phyloP scores from a whole-genome alignment of 2,888 invertebrate species.

The Apodemia zela region DNA sequence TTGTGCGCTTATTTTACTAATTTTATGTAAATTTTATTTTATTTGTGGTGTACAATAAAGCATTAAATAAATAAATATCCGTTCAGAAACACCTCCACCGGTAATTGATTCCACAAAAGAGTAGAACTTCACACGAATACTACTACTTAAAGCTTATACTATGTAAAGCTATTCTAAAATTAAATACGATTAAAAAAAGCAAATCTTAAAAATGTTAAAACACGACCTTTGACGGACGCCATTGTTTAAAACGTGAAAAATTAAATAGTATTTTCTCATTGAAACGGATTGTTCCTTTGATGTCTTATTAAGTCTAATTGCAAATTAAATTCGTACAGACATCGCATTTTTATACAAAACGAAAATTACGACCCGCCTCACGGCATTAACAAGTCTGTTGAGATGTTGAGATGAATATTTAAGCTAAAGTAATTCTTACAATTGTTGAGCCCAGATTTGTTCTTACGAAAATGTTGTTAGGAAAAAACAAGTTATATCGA shows the following conservation, averaged over 20 bases:
- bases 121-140: too few species aligned
- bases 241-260: constrained; percentile 12
- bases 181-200: background rate
- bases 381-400: constrained; percentile 9
- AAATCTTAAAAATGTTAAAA: constrained; percentile 5
- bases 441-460: background rate
- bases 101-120: too few species aligned
- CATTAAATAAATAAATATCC: too few species aligned
- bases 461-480: too few species aligned
- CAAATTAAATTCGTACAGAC: constrained; percentile 14
- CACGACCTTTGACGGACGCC: background rate
- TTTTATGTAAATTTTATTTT: too few species aligned
- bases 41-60: too few species aligned
- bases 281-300: constrained; percentile 11
- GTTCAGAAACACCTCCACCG: too few species aligned
- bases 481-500: too few species aligned
- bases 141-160: too few species aligned
- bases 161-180: background rate
- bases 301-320: constrained; percentile 14
- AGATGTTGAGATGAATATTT: constrained; percentile 14
- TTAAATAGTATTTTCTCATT: constrained; percentile 12
- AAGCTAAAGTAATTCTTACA: background rate
- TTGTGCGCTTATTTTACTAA: too few species aligned
- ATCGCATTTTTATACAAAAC: constrained; percentile 16
- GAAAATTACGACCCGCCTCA: constrained; percentile 11